Conservation (phyloP, 1,140 invertebrate species). For the Eriosoma lanigerum region DNA sequence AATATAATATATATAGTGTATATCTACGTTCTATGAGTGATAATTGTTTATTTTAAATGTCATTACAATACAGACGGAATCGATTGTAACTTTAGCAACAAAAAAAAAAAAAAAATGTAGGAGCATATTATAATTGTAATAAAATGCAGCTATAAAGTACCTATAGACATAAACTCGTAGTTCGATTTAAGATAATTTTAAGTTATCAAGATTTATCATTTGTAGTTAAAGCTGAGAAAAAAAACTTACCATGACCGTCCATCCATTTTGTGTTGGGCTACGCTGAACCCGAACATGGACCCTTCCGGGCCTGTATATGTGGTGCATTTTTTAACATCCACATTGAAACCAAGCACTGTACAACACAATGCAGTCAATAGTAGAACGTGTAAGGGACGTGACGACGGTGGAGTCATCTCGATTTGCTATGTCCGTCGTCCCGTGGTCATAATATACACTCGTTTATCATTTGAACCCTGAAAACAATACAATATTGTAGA, state of each 20-base stretch:
- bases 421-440: slow-evolving; percentile 41
- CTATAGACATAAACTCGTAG: no score
- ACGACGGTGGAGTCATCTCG: slow-evolving; percentile 39
- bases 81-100: neutral
- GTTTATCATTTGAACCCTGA: slow-evolving; percentile 33
- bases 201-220: no score
- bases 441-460: slow-evolving; percentile 35
- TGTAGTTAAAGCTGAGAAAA: neutral
- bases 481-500: slow-evolving; percentile 24
- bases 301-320: slow-evolving; percentile 58
- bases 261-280: slow-evolving; percentile 61
- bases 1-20: neutral
- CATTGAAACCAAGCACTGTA: slow-evolving; percentile 59
- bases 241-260: slow-evolving; percentile 60
- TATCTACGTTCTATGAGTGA: neutral
- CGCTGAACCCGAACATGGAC: slow-evolving; percentile 63
- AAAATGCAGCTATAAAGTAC: no score
- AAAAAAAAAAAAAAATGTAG: no score
- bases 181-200: no score
- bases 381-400: slow-evolving; percentile 9
- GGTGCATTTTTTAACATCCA: slow-evolving; percentile 60
- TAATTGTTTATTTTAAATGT: slow-evolving; percentile 22
- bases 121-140: no score
- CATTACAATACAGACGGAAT: neutral
- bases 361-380: slow-evolving; percentile 26